These are phyloP conservation scores for Macrotrachela quadricornifera DNA, from an alignment of 1,140 invertebrate species.

Conservation along the genomic window DNA sequence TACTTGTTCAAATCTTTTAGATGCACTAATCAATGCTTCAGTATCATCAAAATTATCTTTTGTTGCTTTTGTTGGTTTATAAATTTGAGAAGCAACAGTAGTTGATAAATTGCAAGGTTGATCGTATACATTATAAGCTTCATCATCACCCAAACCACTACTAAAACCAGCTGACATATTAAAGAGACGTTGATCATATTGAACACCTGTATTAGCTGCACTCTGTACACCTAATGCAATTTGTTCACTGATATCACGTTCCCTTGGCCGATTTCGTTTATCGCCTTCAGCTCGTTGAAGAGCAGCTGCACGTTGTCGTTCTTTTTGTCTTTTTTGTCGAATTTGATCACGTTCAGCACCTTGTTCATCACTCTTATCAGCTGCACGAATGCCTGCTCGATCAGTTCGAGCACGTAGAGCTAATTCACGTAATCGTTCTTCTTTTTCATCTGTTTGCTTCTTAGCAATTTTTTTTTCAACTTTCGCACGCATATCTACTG, in stretches of 20 bases:
- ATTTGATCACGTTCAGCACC: conserved; percentile 58
- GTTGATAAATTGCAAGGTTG: conserved; percentile 48
- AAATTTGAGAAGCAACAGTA: conserved; percentile 63
- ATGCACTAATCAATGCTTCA: not conserved
- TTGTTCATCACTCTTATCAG: not conserved
- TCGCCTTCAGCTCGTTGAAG: conserved; percentile 75
- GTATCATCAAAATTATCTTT: not conserved
- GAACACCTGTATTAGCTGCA: conserved; percentile 26
- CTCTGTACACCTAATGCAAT: conserved; percentile 78
- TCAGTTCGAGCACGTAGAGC: conserved; percentile 88
- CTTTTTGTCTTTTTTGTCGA: conserved; percentile 65
- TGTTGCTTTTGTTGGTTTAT: conserved; percentile 50
- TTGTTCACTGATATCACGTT: conserved; percentile 92
- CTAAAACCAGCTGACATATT: conserved; percentile 60
- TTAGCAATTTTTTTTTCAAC: conserved; percentile 85
- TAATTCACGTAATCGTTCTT: conserved; percentile 69
- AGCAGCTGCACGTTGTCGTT: conserved; percentile 72
- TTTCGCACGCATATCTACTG: conserved; percentile 81
- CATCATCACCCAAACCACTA: conserved; percentile 86
- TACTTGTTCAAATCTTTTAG: not conserved
- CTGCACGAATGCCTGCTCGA: conserved; percentile 48
- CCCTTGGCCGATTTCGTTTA: conserved; percentile 42
- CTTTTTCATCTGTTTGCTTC: conserved; percentile 94
- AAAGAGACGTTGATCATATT: conserved; percentile 87
- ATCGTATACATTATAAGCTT: conserved; percentile 92